Conservation (phyloP, 2,797 vertebrate genomes). For the Propithecus deckenii region DNA sequence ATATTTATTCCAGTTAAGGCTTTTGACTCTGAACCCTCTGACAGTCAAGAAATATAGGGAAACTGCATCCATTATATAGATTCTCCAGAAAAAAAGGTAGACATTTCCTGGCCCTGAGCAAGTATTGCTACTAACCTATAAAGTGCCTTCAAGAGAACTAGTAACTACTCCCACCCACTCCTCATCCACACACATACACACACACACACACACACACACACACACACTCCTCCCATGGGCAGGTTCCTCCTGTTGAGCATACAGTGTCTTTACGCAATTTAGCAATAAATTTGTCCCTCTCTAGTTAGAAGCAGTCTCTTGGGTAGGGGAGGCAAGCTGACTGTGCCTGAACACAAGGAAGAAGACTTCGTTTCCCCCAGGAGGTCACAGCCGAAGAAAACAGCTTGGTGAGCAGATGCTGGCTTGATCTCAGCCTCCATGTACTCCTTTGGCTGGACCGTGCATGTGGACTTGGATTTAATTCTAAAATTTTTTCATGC, state of each 20-base stretch:
- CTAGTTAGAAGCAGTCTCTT: background rate
- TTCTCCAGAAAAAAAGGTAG: background rate
- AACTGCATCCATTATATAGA: background rate
- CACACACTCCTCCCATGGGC: rapidly evolving
- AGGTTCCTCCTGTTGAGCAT: background rate
- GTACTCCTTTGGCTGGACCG: background rate
- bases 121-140: background rate
- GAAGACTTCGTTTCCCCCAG: background rate
- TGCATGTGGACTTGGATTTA: background rate
- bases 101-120: background rate
- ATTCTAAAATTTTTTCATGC: background rate
- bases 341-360: background rate
- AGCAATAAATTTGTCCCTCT: background rate
- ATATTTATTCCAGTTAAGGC: background rate
- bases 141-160: background rate
- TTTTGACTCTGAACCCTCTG: background rate
- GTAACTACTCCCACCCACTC: rapidly evolving
- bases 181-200: background rate
- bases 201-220: background rate
- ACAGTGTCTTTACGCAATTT: background rate
- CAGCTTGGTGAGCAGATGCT: background rate
- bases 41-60: background rate
- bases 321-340: background rate
- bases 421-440: background rate
- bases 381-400: background rate